Evolutionary conservation across 2,888 invertebrate genomes (phyloP).

Genomic region (Micropterix aruncella): DNA sequence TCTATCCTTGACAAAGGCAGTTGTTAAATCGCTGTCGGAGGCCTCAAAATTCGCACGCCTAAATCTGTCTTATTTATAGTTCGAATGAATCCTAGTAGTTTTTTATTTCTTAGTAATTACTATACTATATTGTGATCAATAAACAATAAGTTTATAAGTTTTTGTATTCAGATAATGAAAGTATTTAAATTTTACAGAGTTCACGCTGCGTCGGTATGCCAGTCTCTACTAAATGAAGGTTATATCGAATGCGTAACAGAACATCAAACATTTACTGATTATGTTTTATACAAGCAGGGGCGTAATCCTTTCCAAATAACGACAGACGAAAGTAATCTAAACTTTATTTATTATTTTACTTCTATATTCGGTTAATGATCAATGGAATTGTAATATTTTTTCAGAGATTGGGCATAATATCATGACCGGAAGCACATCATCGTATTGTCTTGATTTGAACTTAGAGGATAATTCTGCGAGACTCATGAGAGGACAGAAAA

Average conservation of each 20-base stretch:
- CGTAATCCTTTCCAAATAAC: constrained; percentile 8
- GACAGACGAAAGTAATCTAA: neutral
- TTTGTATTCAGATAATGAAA: too few relatives aligned
- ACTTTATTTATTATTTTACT: neutral
- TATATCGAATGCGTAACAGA: constrained; percentile 56
- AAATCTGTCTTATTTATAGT: too few relatives aligned
- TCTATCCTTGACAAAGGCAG: too few relatives aligned
- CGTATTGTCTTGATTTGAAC: constrained; percentile 33
- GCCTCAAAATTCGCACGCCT: too few relatives aligned
- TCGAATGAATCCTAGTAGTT: too few relatives aligned
- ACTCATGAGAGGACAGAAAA: constrained; percentile 28
- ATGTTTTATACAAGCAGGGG: constrained; percentile 40
- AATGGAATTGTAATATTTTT: neutral
- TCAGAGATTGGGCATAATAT: constrained; percentile 18
- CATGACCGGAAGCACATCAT: constrained; percentile 42
- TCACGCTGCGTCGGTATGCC: constrained; percentile 67
- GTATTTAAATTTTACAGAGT: constrained; percentile 42
- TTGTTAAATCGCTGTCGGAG: too few relatives aligned
- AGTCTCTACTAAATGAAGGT: constrained; percentile 61
- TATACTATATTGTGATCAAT: too few relatives aligned
- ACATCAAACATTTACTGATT: constrained; percentile 43
- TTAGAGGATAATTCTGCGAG: constrained; percentile 30
- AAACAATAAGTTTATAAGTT: too few relatives aligned
- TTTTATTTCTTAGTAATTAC: too few relatives aligned
- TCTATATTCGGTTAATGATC: neutral